Evolutionary conservation across 2,888 invertebrate species (phyloP).

Genomic region (Cheilosia grossa): DNA sequence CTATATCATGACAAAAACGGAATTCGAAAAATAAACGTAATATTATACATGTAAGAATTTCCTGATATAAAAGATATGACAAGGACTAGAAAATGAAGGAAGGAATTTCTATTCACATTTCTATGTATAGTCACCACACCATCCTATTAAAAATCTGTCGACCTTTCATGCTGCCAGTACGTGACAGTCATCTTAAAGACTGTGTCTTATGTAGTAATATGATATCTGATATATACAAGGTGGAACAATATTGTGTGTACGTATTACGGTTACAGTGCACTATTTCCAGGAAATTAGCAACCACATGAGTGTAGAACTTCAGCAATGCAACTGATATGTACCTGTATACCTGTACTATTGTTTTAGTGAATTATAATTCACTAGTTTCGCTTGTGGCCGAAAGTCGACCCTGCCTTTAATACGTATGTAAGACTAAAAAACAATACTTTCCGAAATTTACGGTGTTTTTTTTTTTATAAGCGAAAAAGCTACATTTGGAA

Average conservation of each 20-base stretch:
- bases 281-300: conserved; percentile 48
- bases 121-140: conserved; percentile 35
- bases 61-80: conserved; percentile 40
- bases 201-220: conserved; percentile 26
- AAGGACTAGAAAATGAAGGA: conserved; percentile 26
- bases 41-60: conserved; percentile 49
- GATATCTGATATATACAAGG: conserved; percentile 30
- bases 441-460: no score
- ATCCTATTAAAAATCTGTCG: conserved; percentile 70
- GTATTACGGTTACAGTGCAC: conserved; percentile 5
- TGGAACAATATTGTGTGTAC: conserved; percentile 32
- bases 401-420: no score
- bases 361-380: neutral
- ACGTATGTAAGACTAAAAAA: no score
- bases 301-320: conserved; percentile 4
- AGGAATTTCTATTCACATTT: conserved; percentile 55
- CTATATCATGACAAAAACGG: neutral
- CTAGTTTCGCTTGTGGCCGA: no score
- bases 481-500: no score
- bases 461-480: no score
- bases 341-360: neutral
- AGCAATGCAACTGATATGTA: neutral
- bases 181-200: conserved; percentile 47
- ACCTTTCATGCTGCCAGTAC: conserved; percentile 60
- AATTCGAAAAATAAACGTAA: conserved; percentile 20